These are phyloP conservation scores for Yoshiicerus persimilis DNA, from an alignment of 1,140 invertebrate species.

Conservation along the genomic window DNA sequence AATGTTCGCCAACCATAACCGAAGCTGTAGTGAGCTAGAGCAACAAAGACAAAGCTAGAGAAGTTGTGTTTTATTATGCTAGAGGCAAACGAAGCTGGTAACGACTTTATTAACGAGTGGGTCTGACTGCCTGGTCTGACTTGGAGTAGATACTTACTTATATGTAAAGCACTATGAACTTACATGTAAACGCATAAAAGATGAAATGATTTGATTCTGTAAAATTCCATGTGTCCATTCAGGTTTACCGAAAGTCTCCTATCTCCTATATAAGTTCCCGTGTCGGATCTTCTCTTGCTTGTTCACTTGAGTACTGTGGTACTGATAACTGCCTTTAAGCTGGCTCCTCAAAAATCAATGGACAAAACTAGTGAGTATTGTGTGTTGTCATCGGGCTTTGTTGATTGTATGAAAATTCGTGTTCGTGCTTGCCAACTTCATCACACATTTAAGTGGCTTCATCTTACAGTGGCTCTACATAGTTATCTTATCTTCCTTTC, in stretches of 20 bases:
- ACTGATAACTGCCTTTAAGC: background rate
- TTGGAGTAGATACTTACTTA: background rate
- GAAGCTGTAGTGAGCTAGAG: background rate
- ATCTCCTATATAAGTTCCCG: background rate
- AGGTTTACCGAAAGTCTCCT: background rate
- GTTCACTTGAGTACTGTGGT: background rate
- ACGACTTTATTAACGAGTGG: too few species aligned
- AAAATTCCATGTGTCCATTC: background rate
- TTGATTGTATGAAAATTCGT: conserved; percentile 62
- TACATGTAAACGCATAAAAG: background rate
- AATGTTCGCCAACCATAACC: background rate
- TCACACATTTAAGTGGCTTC: conserved; percentile 89
- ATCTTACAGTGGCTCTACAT: conserved; percentile 81
- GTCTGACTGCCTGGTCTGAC: too few species aligned
- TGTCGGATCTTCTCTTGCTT: background rate
- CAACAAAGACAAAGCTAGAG: background rate
- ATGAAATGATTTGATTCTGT: background rate
- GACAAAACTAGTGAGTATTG: conserved; percentile 28
- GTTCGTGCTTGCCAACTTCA: conserved; percentile 78
- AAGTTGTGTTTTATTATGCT: background rate
- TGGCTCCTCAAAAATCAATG: conserved; percentile 31
- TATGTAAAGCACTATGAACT: background rate
- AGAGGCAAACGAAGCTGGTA: background rate
- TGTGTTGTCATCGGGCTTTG: conserved; percentile 28
- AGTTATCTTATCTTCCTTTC: conserved; percentile 78